These are phyloP conservation scores for Helobdella robusta DNA, from an alignment of 2,888 invertebrate genomes.

Conservation along the genomic window DNA sequence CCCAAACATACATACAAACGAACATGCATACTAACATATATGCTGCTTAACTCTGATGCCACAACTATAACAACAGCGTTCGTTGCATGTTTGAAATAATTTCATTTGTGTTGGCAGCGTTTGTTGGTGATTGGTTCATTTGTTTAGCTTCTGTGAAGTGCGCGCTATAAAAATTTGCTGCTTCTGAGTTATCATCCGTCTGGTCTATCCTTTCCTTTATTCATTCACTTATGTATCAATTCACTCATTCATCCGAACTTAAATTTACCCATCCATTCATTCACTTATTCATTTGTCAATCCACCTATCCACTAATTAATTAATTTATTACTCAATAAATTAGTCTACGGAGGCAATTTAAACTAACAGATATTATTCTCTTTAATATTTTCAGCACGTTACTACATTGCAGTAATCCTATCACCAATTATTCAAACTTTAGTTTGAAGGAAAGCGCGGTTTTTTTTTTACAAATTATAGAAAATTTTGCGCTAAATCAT, in stretches of 20 bases:
- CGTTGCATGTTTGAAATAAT: no score
- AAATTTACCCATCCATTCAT: background rate
- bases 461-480: no score
- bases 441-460: no score
- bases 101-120: no score
- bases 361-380: background rate
- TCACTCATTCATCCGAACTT: background rate
- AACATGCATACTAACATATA: background rate
- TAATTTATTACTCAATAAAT: background rate
- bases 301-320: background rate
- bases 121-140: no score
- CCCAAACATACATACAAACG: conserved; percentile 10
- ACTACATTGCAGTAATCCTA: background rate
- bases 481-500: no score
- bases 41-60: background rate
- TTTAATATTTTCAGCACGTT: background rate
- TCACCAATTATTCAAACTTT: background rate
- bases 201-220: background rate
- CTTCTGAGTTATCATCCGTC: background rate
- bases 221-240: background rate
- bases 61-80: no score
- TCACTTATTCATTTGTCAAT: background rate
- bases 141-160: no score
- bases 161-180: no score
- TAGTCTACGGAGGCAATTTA: background rate